phyloP scores from a whole-genome alignment of 2,888 invertebrate genomes.

The Osmoderma eremita region DNA sequence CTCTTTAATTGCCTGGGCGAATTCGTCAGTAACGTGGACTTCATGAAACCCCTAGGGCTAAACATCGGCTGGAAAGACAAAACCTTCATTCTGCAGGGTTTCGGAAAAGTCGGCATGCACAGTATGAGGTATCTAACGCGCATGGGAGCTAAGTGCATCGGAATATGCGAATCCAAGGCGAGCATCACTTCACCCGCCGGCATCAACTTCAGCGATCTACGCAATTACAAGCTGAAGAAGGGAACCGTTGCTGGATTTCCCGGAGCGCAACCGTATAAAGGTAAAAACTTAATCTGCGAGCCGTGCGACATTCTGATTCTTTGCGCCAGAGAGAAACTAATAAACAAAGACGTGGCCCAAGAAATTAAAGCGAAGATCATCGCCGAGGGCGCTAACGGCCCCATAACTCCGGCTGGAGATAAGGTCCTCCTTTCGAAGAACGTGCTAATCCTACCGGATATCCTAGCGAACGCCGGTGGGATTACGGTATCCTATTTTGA shows the following conservation, averaged over 20 bases:
- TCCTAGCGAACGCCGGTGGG: slow-evolving; percentile 82
- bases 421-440: slow-evolving; percentile 76
- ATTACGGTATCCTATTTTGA: slow-evolving; percentile 94
- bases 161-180: slow-evolving; percentile 75
- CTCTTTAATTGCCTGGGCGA: slow-evolving; percentile 78
- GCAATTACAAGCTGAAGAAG: slow-evolving; percentile 82
- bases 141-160: slow-evolving; percentile 77
- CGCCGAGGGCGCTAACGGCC: slow-evolving; percentile 91
- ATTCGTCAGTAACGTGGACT: slow-evolving; percentile 77
- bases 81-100: slow-evolving; percentile 83
- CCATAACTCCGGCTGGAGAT: slow-evolving; percentile 88
- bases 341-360: slow-evolving; percentile 86
- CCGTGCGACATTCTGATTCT: slow-evolving; percentile 95
- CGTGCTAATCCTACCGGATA: slow-evolving; percentile 82
- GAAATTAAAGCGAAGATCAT: slow-evolving; percentile 89
- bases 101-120: slow-evolving; percentile 86
- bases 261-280: slow-evolving; percentile 68
- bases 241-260: slow-evolving; percentile 93
- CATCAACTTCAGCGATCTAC: slow-evolving; percentile 77
- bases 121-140: slow-evolving; percentile 74
- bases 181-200: slow-evolving; percentile 74
- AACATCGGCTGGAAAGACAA: slow-evolving; percentile 75
- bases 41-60: slow-evolving; percentile 75
- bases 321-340: slow-evolving; percentile 91
- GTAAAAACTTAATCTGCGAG: slow-evolving; percentile 79